These are phyloP conservation scores for Drosophila pectinifera DNA, from an alignment of 1,140 invertebrate species.

Conservation along the genomic window DNA sequence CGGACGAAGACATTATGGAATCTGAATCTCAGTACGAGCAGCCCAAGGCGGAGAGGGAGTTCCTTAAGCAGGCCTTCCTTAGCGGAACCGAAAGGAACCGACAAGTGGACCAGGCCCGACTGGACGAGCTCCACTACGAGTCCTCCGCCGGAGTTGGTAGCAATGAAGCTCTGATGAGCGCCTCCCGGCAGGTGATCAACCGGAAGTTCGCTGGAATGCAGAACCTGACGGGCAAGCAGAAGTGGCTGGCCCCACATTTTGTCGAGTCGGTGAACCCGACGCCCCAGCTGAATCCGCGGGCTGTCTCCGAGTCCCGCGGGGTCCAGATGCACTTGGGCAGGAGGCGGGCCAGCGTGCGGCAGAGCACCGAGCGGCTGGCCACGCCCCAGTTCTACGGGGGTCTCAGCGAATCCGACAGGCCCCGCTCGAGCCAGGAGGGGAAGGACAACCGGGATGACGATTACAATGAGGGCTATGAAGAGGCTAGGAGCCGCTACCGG, in stretches of 20 bases:
- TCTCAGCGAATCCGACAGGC: neutral
- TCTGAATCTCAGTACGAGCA: constrained; percentile 7
- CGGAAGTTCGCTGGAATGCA: constrained; percentile 16
- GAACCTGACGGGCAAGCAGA: neutral
- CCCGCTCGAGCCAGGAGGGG: no score
- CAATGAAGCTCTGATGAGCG: constrained; percentile 31
- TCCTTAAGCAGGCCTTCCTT: constrained; percentile 9
- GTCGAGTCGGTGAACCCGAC: constrained; percentile 14
- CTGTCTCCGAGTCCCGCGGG: neutral
- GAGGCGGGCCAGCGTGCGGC: neutral
- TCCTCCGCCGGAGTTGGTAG: neutral
- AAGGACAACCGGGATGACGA: neutral
- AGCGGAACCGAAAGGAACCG: neutral
- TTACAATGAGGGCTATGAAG: neutral
- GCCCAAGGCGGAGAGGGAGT: constrained; percentile 17
- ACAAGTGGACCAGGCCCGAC: constrained; percentile 2
- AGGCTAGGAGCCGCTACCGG: neutral
- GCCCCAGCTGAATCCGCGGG: constrained; percentile 1
- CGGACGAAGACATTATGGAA: neutral
- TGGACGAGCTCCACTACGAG: constrained; percentile 43
- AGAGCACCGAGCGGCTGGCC: neutral
- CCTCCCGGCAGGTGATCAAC: constrained; percentile 58
- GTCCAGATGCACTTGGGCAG: neutral
- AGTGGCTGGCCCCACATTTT: neutral
- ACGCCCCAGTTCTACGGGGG: constrained; percentile 5